phyloP scores from a whole-genome alignment of 2,797 vertebrate genomes.

The Buphagus erythrorhynchus region DNA sequence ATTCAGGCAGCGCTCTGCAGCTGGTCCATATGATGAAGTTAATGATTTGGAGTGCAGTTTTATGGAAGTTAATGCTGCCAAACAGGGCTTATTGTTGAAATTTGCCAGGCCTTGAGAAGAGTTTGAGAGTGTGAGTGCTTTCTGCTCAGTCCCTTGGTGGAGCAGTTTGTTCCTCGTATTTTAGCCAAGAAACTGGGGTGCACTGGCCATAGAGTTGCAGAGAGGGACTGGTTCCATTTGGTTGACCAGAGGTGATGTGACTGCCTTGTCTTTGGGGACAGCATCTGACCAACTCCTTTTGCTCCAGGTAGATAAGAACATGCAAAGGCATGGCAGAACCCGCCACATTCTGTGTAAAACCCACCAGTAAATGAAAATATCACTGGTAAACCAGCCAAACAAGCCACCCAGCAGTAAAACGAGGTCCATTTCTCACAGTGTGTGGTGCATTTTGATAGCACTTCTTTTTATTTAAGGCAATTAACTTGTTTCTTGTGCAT shows the following conservation, averaged over 20 bases:
- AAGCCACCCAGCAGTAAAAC: not conserved
- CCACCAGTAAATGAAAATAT: not conserved
- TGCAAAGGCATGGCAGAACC: not conserved
- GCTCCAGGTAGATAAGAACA: not conserved
- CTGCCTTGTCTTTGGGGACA: not conserved
- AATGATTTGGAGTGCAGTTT: not conserved
- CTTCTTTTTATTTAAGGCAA: not conserved
- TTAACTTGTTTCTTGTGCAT: not conserved
- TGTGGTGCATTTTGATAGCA: not conserved
- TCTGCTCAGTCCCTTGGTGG: not conserved
- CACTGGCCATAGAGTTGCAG: accelerated
- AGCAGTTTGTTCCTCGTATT: not conserved
- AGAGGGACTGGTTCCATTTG: not conserved
- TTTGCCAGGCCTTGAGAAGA: not conserved
- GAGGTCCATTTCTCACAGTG: not conserved
- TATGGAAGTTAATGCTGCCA: not conserved
- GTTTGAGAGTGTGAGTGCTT: not conserved
- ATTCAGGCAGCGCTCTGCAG: not conserved
- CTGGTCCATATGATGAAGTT: not conserved
- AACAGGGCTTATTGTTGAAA: not conserved
- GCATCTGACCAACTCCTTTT: not conserved
- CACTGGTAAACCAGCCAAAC: not conserved
- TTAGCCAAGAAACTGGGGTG: not conserved
- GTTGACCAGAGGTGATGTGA: not conserved
- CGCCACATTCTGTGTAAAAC: not conserved